Evolutionary conservation across 2,797 vertebrate genomes (phyloP), one percentile per base, ranked within the genome.

Genomic region (Sebastes kiyomatsui): DNA sequence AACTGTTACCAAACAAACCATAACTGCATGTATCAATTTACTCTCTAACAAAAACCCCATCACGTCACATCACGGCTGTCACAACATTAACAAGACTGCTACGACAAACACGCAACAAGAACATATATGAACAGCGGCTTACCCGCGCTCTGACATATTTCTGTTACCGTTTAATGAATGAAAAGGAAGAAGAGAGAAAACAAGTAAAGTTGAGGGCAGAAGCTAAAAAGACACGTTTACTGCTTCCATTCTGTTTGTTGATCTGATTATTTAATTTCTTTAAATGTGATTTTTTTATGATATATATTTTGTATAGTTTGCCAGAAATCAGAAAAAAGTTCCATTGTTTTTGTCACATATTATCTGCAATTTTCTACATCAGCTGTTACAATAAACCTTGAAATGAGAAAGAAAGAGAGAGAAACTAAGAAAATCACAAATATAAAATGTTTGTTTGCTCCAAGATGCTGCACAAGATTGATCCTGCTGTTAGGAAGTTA

Each of bases 101-200:
- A 90, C 7, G 5, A 49, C 60, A 77, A 71, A 89, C 71, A 83
- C 66, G 33, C 32, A 78, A 38, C 64, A 33, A 65, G 11, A 68
- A 33, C 70, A 79, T 32, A 30, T 14, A 64, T 58, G 3, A 3
- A 84, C 88, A 87, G 85, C 35, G 77, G 92, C 97, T 97, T 96
- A 97, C 97, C 96, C 96, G 96, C 67, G 96, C 97, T 95, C 94
- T 95, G 92, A 96, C 94, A 90, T 96, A 97, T 96, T 97, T 98
- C 97, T 97, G 95, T 95, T 94, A 93, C 91, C 95, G 94, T 90
- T 95, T 92, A 90, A 79, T 7, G 33, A 64, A 73, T 93, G 32
- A 80, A 79, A 70, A 93, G 92, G 81, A 85, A 87, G 89, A 90
- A 93, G 89, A 89, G 80, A 87, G 52, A 87, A 90, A 83, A 92